phyloP scores from a whole-genome alignment of 1,140 invertebrate genomes.

The Zaprionus inermis region DNA sequence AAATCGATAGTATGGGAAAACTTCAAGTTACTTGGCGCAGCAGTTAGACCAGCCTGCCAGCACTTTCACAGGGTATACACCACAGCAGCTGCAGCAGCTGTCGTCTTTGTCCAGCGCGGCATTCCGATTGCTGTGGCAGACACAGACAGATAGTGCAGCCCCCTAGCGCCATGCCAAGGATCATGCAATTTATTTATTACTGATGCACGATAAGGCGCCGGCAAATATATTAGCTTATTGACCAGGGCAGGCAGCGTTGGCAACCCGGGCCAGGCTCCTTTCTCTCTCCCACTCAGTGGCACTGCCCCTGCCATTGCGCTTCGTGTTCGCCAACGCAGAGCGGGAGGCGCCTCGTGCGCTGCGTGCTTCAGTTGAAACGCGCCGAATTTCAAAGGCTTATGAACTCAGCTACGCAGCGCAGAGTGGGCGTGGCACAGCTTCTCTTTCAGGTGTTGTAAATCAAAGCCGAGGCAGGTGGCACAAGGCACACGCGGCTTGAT shows the following conservation, averaged over 20 bases:
- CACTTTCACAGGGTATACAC: not conserved
- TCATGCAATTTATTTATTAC: slow-evolving; percentile 75
- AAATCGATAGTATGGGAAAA: too few relatives aligned
- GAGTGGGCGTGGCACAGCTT: slow-evolving; percentile 7
- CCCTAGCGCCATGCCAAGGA: slow-evolving; percentile 45
- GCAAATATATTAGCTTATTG: slow-evolving; percentile 75
- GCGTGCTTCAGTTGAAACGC: slow-evolving; percentile 26
- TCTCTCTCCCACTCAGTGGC: too few relatives aligned
- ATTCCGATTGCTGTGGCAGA: slow-evolving; percentile 23
- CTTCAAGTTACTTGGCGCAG: not conserved
- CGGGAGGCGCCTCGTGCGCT: not conserved
- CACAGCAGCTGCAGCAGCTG: slow-evolving; percentile 40
- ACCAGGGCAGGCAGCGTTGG: not conserved
- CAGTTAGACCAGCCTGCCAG: not conserved
- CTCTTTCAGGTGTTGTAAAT: slow-evolving; percentile 65
- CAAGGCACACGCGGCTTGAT: not conserved
- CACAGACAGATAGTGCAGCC: not conserved
- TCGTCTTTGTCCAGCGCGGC: slow-evolving; percentile 51
- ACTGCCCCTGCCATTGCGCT: too few relatives aligned
- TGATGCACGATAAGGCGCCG: slow-evolving; percentile 65
- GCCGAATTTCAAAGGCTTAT: slow-evolving; percentile 60
- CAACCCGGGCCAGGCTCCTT: slow-evolving; percentile 12
- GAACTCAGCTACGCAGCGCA: slow-evolving; percentile 1
- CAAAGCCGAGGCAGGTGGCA: slow-evolving; percentile 54
- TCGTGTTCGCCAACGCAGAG: not conserved